Base-by-base conservation (phyloP, 2,113 vertebrate genomes). In the Mus pahari region DNA sequence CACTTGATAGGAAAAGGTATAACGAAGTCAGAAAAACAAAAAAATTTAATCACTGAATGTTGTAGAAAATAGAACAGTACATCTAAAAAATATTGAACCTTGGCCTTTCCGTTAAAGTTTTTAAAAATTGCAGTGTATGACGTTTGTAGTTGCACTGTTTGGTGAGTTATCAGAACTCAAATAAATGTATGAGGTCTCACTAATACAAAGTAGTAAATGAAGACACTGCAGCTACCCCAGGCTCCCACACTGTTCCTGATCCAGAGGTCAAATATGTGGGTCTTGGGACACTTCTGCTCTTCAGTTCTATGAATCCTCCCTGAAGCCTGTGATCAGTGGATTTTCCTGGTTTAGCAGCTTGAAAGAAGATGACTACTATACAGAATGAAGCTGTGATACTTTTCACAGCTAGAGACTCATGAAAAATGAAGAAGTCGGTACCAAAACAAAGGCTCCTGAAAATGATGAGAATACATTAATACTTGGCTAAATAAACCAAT, bases 251-350 rank as follows among this genome's bases (percentile, higher is more conserved):
- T 31, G 17, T 42, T 6, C 9, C 1, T 78, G 2, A 48, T 60
- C 3, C 22, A 3, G 2, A 31, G 0, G 1, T 20, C 74, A 39
- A 3, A 17, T 3, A 3, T 31, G 3, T 20, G 19, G 31, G 60
- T 73, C 7, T 33, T 93, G 33, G 19, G 8, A 9, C 10, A 31
- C 3, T 92, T 68, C 62, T 64, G 2, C 1, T 58, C 28, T 92
- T 60, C 22, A 31, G 10, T 73, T 78, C 3, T 28, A 2, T 3
- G 36, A 81, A 17, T 11, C 7, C 28, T 6, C 81, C 7, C 17
- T 16, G 13, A 82, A 77, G 7, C 2, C 28, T 83, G 28, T n/a
- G n/a, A n/a, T n/a, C n/a, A n/a, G n/a, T n/a, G n/a, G n/a, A n/a
- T n/a, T n/a, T n/a, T n/a, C n/a, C 10, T 90, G 22, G 42, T 79